Conservation (phyloP, 2,888 invertebrate genomes). For the Tolmerus cingulatus region DNA sequence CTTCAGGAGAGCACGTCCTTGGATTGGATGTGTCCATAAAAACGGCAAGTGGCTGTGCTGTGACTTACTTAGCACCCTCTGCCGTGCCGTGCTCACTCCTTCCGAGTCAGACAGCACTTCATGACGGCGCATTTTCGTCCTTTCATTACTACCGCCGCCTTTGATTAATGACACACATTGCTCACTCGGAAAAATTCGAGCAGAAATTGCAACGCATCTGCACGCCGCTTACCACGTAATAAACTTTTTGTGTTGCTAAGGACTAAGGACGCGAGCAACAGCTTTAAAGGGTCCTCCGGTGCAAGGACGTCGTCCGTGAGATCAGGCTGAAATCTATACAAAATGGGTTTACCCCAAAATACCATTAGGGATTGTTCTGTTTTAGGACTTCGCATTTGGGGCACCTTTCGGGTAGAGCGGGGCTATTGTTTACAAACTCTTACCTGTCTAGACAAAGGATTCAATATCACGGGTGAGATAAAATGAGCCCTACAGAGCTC, state of each 20-base stretch:
- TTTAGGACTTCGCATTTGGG: neutral
- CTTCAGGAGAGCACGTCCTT: neutral
- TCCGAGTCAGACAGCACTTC: neutral
- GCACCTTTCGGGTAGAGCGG: neutral
- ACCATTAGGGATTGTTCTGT: neutral
- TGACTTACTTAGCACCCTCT: conserved; percentile 24
- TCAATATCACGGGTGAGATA: neutral
- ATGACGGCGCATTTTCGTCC: conserved; percentile 30
- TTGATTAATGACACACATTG: conserved; percentile 27
- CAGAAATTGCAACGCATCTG: neutral
- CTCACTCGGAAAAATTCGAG: neutral
- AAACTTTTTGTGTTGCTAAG: neutral
- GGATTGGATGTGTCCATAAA: conserved; percentile 31
- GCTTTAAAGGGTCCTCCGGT: neutral
- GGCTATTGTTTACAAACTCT: conserved; percentile 43
- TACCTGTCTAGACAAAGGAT: conserved; percentile 49
- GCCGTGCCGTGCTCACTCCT: neutral
- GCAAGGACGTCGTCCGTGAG: neutral
- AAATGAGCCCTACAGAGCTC: neutral
- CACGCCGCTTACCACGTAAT: neutral
- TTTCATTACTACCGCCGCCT: neutral
- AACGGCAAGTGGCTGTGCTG: conserved; percentile 39
- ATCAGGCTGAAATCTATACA: conserved; percentile 20
- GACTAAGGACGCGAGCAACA: neutral
- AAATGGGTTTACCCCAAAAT: conserved; percentile 12